Evolutionary conservation across 1,140 invertebrate genomes (phyloP), one percentile per base, ranked within the genome.

Genomic region (Calliphora vicina): DNA sequence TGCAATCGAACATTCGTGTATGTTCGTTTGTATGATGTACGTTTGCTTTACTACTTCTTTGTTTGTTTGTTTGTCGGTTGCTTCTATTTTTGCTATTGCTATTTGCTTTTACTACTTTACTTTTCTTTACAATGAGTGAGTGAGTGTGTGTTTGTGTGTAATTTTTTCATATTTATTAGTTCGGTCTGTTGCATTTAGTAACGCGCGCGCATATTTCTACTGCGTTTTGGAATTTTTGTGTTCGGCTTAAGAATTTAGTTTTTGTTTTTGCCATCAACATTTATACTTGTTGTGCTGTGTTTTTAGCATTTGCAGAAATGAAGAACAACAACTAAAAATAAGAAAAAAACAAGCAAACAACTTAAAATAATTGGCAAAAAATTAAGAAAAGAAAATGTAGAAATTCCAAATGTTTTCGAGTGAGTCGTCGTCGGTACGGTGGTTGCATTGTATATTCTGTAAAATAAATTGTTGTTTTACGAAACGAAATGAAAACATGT

Each of bases 201-300:
- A 67, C 61, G 61, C 61, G 61, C 61, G 61, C 61, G 61, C 20
- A 67, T 67, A 67, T 67, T 67, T 67, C 23, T 67, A 67, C 23
- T 25, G 61, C 61, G 61, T 67, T 23, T 67, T 67, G 61, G 61
- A 67, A 67, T 67, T 67, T 67, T 67, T 67, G 61, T 67, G 61
- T 67, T 20, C n/a, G 61, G 61, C 61, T 67, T 67, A 67, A 67
- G 61, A 67, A 67, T 67, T 67, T 67, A 10, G 10, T 23, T 23
- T 67, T 25, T 67, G 61, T 67, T 67, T 57, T 67, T 67, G n/a
- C 13, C 45, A 17, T 50, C 17, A 35, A n/a, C 45, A 50, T 50
- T 17, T 17, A 50, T 6, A 50, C 17, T 50, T 50, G 12, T 50
- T 50, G 45, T 50, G 13, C 4, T 50, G 12, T 6, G 17, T 15